These are phyloP conservation scores for Perdix hodgsoniae DNA, from an alignment of 2,797 vertebrate genomes.

Conservation along the genomic window DNA sequence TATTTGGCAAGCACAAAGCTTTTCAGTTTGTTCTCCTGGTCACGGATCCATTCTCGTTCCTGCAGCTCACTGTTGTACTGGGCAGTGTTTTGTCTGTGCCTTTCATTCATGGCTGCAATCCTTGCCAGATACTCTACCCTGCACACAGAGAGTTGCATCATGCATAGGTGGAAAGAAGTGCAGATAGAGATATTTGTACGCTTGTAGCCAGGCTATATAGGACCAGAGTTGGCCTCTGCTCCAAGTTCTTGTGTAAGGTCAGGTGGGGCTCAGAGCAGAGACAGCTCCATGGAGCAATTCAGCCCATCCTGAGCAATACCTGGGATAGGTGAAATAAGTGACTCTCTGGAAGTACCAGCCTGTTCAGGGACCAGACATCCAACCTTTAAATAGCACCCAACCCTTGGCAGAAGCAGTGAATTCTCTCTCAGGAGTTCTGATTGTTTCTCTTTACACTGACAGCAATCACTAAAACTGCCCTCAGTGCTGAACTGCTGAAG, in stretches of 20 bases:
- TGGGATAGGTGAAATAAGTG: background rate
- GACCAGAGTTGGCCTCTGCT: background rate
- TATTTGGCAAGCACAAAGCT: conserved; percentile 66
- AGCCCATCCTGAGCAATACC: background rate
- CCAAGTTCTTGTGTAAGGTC: background rate
- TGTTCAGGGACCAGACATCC: background rate
- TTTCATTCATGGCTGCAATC: conserved; percentile 68
- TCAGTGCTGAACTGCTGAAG: fast-evolving
- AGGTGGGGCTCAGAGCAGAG: background rate
- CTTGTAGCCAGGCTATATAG: background rate
- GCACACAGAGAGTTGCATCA: background rate
- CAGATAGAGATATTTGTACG: fast-evolving
- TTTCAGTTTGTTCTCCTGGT: conserved; percentile 69
- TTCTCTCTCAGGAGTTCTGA: background rate
- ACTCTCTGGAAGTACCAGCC: background rate
- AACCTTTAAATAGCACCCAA: background rate
- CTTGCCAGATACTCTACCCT: conserved; percentile 68
- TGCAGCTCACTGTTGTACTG: conserved; percentile 69
- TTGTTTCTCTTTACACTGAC: fast-evolving
- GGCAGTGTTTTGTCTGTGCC: conserved; percentile 55
- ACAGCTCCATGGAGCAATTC: background rate
- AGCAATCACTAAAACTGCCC: background rate
- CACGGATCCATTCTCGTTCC: conserved; percentile 47
- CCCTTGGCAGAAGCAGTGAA: background rate
- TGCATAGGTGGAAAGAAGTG: fast-evolving